Evolutionary conservation across 2,113 vertebrate genomes (phyloP).

Genomic region (Anser cygnoides): DNA sequence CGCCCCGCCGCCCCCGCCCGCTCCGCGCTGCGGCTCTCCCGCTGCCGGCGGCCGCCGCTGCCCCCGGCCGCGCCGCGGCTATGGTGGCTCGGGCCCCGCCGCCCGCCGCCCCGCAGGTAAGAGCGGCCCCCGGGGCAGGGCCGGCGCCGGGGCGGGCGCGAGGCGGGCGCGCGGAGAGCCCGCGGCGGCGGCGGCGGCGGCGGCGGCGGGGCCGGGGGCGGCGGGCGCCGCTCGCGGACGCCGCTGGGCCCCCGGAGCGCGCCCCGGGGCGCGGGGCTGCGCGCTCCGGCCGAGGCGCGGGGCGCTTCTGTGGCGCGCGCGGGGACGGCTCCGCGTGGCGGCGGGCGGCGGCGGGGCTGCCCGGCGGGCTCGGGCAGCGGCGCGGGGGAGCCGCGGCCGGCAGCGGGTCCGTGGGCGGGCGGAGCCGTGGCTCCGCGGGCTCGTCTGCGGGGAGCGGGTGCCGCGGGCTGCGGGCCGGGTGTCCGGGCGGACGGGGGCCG

Average conservation of each 20-base stretch:
- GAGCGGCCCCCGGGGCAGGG: not conserved
- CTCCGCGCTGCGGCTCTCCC: not conserved
- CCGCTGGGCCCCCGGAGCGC: no score
- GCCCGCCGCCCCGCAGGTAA: not conserved
- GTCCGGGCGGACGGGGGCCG: not conserved
- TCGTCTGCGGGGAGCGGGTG: not conserved
- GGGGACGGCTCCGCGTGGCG: not conserved
- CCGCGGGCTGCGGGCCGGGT: not conserved
- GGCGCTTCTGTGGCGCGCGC: not conserved
- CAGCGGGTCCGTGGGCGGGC: no score
- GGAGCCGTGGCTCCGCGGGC: not conserved
- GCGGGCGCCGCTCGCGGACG: not conserved
- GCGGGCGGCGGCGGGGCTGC: no score
- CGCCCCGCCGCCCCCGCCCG: not conserved
- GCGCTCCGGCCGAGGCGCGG: not conserved
- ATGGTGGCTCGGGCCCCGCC: not conserved
- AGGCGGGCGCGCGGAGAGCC: no score
- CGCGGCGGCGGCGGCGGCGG: not conserved
- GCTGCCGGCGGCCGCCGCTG: no score
- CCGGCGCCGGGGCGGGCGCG: not conserved
- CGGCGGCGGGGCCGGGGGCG: not conserved
- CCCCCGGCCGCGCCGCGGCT: not conserved
- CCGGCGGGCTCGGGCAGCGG: not conserved
- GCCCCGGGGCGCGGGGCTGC: not conserved
- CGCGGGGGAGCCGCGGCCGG: not conserved